Conservation (phyloP, 2,113 vertebrate species). For the Ailurus styani region DNA sequence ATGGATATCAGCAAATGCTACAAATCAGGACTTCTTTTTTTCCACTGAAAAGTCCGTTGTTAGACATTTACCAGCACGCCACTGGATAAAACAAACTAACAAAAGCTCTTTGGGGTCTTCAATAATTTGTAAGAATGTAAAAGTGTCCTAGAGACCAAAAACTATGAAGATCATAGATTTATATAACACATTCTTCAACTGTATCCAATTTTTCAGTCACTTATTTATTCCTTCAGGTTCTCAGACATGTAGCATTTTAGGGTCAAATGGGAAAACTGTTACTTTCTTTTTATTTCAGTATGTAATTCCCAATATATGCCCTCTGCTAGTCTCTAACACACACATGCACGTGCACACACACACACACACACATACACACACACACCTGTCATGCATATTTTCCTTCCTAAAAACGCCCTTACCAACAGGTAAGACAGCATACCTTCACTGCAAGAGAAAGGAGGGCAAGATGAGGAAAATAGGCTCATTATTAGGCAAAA, state of each 20-base stretch:
- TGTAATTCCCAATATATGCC: neutral
- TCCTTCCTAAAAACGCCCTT: neutral
- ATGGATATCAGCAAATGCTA: neutral
- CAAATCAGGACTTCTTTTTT: neutral
- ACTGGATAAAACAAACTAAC: neutral
- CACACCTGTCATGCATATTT: neutral
- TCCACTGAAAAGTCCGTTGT: neutral
- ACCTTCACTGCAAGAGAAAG: neutral
- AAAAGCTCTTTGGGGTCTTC: neutral
- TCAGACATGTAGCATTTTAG: neutral
- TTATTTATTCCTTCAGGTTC: neutral
- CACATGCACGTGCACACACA: neutral
- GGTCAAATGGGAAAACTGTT: neutral
- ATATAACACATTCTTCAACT: neutral
- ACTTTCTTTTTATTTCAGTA: neutral
- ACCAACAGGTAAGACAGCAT: neutral
- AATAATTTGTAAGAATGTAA: neutral
- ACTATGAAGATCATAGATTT: neutral
- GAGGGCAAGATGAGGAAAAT: neutral
- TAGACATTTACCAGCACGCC: neutral
- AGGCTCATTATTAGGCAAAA: neutral
- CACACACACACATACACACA: neutral
- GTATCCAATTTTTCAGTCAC: neutral
- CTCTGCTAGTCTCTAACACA: neutral
- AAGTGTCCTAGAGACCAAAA: neutral